Evolutionary conservation across 2,797 vertebrate genomes (phyloP).

Genomic region (Chaunax sp.): DNA sequence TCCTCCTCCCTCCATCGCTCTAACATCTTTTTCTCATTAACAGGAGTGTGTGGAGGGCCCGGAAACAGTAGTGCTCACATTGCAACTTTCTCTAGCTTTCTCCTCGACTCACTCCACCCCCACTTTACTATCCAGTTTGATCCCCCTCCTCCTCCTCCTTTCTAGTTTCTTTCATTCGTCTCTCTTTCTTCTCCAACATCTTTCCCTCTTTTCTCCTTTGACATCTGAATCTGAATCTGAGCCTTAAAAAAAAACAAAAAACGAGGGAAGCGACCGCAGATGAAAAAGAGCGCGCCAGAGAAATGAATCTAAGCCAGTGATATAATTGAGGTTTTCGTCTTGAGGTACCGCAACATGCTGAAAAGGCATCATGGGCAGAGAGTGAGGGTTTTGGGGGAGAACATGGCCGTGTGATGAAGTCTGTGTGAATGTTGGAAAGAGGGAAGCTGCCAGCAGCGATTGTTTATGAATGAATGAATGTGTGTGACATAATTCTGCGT

Average conservation of each 20-base stretch:
- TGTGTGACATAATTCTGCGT: constrained; percentile 24
- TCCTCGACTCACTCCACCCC: constrained; percentile 42
- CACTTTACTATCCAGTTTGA: constrained; percentile 32
- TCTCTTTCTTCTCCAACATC: constrained; percentile 15
- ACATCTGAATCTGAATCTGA: constrained; percentile 21
- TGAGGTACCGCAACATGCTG: constrained; percentile 71
- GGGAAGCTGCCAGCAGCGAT: constrained; percentile 24
- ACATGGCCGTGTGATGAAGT: constrained; percentile 36
- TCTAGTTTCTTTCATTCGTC: constrained; percentile 33
- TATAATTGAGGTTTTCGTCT: constrained; percentile 71
- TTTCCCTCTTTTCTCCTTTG: constrained; percentile 20
- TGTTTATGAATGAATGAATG: constrained; percentile 55
- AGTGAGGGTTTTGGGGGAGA: constrained; percentile 32
- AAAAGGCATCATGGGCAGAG: constrained; percentile 71
- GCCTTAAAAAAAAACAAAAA: constrained; percentile 17
- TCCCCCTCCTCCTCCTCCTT: not conserved
- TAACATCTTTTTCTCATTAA: constrained; percentile 87
- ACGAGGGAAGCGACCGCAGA: constrained; percentile 48
- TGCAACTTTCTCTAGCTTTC: constrained; percentile 59
- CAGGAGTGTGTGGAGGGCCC: constrained; percentile 72
- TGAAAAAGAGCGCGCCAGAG: constrained; percentile 31
- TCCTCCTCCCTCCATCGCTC: constrained; percentile 56
- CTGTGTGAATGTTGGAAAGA: constrained; percentile 32
- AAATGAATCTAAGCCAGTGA: constrained; percentile 51
- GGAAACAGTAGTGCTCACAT: constrained; percentile 84